Evolutionary conservation across 2,797 vertebrate species (phyloP), one percentile per base, ranked within the genome.

Genomic region (Octomys mimax): DNA sequence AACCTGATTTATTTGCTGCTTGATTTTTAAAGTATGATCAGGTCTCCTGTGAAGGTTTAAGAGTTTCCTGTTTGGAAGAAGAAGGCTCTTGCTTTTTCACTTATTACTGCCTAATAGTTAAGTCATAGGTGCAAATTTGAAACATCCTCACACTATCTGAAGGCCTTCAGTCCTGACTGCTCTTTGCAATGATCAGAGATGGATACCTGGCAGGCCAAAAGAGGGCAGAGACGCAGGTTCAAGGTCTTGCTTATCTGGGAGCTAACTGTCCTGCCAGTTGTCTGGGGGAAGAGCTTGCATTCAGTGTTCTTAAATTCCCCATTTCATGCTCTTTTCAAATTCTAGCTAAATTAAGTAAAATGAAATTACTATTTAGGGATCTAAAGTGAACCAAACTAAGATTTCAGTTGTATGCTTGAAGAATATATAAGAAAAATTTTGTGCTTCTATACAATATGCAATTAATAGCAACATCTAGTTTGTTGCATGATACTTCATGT

Each of bases 391-490:
- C 31, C 75, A 52, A 88, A 87, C 24, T 71, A 87, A 92, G 70
- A 82, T 24, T 66, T 66, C 7, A 57, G 57, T 62, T 61, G 31
- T 68, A n/a, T 78, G 52, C 36, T 87, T 85, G 82, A 73, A 81
- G n/a, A 31, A 7, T 18, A 14, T 68, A n/a, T 61, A 87, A 62
- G 57, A 61, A 83, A 93, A 87, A 52, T 16, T 54, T 64, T 14
- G 77, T 64, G 22, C 73, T 36, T 91, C 31, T 70, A 54, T 77
- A 82, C 91, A 92, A 87, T 83, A 33, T 42, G 85, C 11, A 84
- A 12, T 57, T 68, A 75, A 93, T 87, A 57, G 39, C 80, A 93
- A 87, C 84, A 92, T 80, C 87, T 87, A 86, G 31, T 83, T 93
- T 89, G 24, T 66, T 84, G 42, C 79, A 59, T 46, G 70, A 82